Evolutionary conservation across 2,797 vertebrate genomes (phyloP).

Genomic region (Synanceia verrucosa): DNA sequence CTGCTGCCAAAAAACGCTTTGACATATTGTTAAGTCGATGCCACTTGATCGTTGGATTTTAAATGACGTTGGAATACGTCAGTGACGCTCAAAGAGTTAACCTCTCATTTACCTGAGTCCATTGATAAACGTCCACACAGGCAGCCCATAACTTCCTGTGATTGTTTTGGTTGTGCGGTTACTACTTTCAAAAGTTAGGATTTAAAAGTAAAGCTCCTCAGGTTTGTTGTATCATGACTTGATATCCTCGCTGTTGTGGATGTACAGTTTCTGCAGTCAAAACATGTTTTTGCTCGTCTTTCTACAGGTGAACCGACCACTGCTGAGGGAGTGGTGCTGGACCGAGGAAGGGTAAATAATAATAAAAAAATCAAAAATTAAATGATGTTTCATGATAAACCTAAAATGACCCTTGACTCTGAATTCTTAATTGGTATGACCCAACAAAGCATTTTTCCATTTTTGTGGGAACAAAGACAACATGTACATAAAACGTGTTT

Average conservation of each 20-base stretch:
- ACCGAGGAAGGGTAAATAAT: constrained; percentile 78
- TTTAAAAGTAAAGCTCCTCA: too few relatives aligned
- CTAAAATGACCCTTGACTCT: not conserved
- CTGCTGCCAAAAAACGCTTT: too few relatives aligned
- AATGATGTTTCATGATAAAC: not conserved
- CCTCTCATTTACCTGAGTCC: not conserved
- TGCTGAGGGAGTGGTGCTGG: constrained; percentile 69
- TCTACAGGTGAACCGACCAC: constrained; percentile 72
- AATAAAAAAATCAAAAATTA: too few relatives aligned
- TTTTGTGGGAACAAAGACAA: not conserved
- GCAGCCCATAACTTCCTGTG: too few relatives aligned
- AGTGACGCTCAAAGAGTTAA: too few relatives aligned
- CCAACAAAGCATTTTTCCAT: not conserved
- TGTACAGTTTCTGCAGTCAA: not conserved
- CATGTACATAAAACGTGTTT: not conserved
- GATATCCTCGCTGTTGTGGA: not conserved
- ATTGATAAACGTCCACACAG: too few relatives aligned
- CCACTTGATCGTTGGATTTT: too few relatives aligned
- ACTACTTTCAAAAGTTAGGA: too few relatives aligned
- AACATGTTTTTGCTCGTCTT: not conserved
- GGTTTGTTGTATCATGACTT: too few relatives aligned
- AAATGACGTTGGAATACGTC: too few relatives aligned
- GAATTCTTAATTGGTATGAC: not conserved
- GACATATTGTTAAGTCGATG: too few relatives aligned
- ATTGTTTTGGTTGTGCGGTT: too few relatives aligned